Conservation (phyloP, 2,113 vertebrate species). For the Patagioenas fasciata region DNA sequence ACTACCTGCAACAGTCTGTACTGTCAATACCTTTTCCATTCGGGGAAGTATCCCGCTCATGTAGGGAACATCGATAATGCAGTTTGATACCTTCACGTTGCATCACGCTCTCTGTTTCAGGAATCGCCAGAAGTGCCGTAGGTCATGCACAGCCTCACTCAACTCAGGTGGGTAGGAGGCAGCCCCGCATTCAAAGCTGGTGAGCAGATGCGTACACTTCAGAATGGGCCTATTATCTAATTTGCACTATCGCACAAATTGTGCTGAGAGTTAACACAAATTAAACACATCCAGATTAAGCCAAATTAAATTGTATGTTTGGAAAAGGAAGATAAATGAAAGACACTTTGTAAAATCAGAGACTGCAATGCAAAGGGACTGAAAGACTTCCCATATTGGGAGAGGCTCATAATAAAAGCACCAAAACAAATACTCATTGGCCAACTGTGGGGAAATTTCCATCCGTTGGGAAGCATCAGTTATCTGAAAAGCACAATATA, state of each 20-base stretch:
- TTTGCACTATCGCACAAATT: background rate
- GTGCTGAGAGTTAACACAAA: background rate
- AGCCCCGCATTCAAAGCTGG: background rate
- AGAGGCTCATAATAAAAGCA: background rate
- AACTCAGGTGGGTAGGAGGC: background rate
- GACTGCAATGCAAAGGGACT: background rate
- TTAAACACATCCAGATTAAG: background rate
- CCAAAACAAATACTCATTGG: background rate
- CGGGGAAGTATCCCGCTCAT: background rate
- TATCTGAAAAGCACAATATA: background rate
- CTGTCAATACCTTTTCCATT: background rate
- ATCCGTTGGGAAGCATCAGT: background rate
- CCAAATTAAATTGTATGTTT: background rate
- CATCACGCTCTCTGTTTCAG: background rate
- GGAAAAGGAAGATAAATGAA: background rate
- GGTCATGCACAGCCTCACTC: background rate
- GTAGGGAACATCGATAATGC: background rate
- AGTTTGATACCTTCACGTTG: background rate
- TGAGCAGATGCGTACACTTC: background rate
- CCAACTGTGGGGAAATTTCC: background rate
- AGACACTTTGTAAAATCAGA: background rate
- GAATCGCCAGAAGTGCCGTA: accelerated
- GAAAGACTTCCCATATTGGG: background rate
- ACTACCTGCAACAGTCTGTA: background rate
- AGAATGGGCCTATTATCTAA: background rate